Percentiles rank a stretch among this genome's conserved stretches.
Evolutionary conservation across 2,113 vertebrate genomes (phyloP).

Genomic region (Nothobranchius kuhntae): DNA sequence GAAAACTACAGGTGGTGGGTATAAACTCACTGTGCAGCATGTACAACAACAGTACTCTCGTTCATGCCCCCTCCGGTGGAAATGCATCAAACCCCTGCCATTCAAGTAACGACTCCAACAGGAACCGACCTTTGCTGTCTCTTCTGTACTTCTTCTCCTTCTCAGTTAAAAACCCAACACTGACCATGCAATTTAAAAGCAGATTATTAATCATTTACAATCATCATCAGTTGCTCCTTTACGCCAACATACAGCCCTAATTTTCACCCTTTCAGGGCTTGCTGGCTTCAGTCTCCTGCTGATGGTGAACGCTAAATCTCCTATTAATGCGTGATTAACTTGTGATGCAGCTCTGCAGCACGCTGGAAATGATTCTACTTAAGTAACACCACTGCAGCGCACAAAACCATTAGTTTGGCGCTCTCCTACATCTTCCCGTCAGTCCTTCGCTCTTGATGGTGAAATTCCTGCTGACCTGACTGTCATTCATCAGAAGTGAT

Average conservation of each 20-base stretch:
- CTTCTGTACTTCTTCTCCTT: conserved; percentile 4
- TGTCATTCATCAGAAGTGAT: conserved; percentile 64
- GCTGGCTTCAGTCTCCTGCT: conserved; percentile 54
- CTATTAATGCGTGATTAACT: conserved; percentile 75
- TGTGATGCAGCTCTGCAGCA: conserved; percentile 49
- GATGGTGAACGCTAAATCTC: conserved; percentile 63
- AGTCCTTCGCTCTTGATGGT: conserved; percentile 29
- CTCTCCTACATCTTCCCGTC: conserved; percentile 33
- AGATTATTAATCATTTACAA: conserved; percentile 36
- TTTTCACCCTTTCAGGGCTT: conserved; percentile 45
- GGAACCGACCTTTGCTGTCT: conserved; percentile 15
- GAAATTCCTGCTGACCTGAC: conserved; percentile 61
- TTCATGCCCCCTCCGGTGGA: conserved; percentile 20
- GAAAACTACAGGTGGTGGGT: no score
- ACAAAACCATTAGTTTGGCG: conserved; percentile 50
- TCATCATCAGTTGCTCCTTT: conserved; percentile 18
- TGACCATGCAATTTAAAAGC: conserved; percentile 31
- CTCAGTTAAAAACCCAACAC: conserved; percentile 3
- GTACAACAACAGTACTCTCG: conserved; percentile 12
- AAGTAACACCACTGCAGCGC: conserved; percentile 42
- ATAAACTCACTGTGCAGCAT: not conserved
- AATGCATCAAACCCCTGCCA: conserved; percentile 29
- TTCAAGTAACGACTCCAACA: conserved; percentile 30
- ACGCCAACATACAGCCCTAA: conserved; percentile 2
- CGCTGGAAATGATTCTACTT: conserved; percentile 49